Base-by-base conservation (phyloP, 2,113 vertebrate species). In the Syngnathus typhle region DNA sequence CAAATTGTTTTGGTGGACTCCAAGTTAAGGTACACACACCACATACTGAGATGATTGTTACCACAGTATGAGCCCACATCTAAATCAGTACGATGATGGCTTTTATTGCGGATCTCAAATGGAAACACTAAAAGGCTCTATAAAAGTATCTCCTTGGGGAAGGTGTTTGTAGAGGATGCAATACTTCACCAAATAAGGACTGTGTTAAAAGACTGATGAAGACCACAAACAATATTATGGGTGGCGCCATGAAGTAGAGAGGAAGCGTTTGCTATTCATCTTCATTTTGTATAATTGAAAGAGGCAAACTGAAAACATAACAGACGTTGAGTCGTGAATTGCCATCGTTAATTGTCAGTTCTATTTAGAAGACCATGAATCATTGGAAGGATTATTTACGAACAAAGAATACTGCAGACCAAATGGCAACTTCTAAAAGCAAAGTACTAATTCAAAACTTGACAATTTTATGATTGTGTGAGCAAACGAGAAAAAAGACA, bases 401-500 rank as follows among this genome's bases (percentile, higher is more conserved):
- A 13, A 67, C 51, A 6, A 36, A 59, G 13, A 60, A 60, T 4
- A 46, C 3, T 15, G 16, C 16, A 19, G 4, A 37, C 6, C 11
- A 41, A 38, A 16, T 58, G 43, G n/a, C 19, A 56, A 32, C 27
- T 47, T 36, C 11, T 67, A 9, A 51, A 61, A 51, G 21, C 2
- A 27, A 11, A 41, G 18, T 46, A 59, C 32, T 62, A 21, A 65
- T 32, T 65, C 46, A 52, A 65, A 41, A 43, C 37, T n/a, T 62
- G 60, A 62, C 60, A 62, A 62, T 44, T 62, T 62, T 44, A 52
- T 8, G 44, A 52, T 23, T 65, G 18, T 74, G 23, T 62, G 58
- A 66, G 54, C 56, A 67, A 5, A 36, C 18, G 8, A 39, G 15
- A 27, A 19, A 37, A 60, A 64, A 65, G 60, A 52, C 54, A 63